Base-by-base conservation (phyloP, 2,797 vertebrate genomes). In the Linurgus olivaceus region DNA sequence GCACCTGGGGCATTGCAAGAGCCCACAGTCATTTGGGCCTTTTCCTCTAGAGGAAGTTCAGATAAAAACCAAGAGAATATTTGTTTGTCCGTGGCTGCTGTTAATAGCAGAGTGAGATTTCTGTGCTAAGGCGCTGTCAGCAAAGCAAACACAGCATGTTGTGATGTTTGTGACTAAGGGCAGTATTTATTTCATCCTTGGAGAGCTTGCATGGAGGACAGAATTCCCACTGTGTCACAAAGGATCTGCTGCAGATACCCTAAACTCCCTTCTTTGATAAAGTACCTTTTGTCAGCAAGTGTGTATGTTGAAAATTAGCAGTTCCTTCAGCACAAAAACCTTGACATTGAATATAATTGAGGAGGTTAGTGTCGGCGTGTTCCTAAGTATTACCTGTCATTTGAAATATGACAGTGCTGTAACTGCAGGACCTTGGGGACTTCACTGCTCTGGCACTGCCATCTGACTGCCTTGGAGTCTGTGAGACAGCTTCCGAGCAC, bases 341-440 rank as follows among this genome's bases (percentile, higher is more conserved):
- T 97, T 98, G 98, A 98, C 97, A 97, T 96, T 98, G 97, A 98
- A 88, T 97, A 95, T 98, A 98, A 98, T 98, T 97, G 97, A 98
- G 95, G 97, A 97, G 97, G 96, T 97, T 96, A 96, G 96, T 88
- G 86, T 90, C 18, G 26, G 89, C 86, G 1, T 97, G 97, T 97
- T 98, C 67, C 1, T 97, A 96, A 97, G 93, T 96, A 98, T 98
- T 98, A 97, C 97, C 98, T 98, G 97, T 97, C 98, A 97, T 97
- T 96, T 98, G 97, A 98, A 98, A 98, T 98, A 98, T 98, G 98
- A 98, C 96, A 97, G 94, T 86, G 84, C 94, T 95, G 37, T 97
- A 97, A 97, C 96, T 95, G 97, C 80, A 94, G 96, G 97, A 95
- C 98, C 97, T 98, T 97, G 92, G 98, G 97, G 98, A 98, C 70